phyloP scores from a whole-genome alignment of 1,140 invertebrate species.

The Tribolium madens region DNA sequence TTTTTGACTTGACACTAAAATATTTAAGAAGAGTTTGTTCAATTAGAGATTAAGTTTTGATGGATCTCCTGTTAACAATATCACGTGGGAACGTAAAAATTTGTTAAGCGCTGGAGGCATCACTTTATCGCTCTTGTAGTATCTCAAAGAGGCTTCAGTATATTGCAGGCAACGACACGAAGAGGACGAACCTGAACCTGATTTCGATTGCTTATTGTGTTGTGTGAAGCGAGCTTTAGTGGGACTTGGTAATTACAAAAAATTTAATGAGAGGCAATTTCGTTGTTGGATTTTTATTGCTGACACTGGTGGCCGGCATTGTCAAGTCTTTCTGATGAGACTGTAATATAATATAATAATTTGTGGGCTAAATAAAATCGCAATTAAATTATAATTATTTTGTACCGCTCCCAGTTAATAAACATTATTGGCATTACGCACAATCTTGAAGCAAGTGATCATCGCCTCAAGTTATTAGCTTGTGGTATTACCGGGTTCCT shows the following conservation, averaged over 20 bases:
- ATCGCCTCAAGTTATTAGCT: conserved; percentile 55
- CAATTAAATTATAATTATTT: conserved; percentile 46
- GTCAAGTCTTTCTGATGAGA: conserved; percentile 5
- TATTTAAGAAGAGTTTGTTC: neutral
- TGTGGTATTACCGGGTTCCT: conserved; percentile 58
- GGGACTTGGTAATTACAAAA: conserved; percentile 13
- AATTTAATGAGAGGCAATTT: conserved; percentile 28
- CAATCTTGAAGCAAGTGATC: conserved; percentile 49
- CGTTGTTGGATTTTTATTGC: conserved; percentile 18
- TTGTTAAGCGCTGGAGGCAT: conserved; percentile 27
- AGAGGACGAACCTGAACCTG: neutral
- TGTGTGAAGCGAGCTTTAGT: conserved; percentile 35
- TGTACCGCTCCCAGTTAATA: conserved; percentile 44
- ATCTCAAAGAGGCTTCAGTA: conserved; percentile 15
- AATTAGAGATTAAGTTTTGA: conserved; percentile 39
- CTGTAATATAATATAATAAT: conserved; percentile 22
- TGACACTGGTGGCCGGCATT: conserved; percentile 4
- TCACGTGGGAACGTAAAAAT: conserved; percentile 44
- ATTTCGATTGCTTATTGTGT: conserved; percentile 34
- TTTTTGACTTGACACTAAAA: conserved; percentile 32
- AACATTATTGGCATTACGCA: conserved; percentile 45
- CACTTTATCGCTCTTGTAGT: conserved; percentile 25
- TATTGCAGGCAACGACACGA: conserved; percentile 33
- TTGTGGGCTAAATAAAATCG: conserved; percentile 32
- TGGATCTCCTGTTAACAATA: conserved; percentile 43